These are phyloP conservation scores for Stomatorhinus ivindoensis DNA, from an alignment of 2,113 vertebrate genomes.

Conservation along the genomic window DNA sequence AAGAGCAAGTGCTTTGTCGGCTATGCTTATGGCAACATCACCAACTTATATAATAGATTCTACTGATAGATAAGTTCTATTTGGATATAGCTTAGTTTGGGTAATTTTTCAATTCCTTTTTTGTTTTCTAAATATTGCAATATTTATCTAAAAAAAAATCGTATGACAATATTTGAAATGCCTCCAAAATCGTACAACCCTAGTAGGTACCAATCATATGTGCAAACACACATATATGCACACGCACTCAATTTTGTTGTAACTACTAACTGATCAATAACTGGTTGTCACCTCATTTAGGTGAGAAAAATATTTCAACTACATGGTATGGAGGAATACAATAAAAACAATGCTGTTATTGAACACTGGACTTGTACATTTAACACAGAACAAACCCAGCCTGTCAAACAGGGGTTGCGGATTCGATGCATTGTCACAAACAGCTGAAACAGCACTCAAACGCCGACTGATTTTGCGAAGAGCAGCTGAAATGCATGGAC, in stretches of 20 bases:
- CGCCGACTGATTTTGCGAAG: background rate
- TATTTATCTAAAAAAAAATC: background rate
- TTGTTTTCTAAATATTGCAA: background rate
- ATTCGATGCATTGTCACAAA: background rate
- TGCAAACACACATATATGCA: conserved; percentile 26
- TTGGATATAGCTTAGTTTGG: background rate
- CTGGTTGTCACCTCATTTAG: conserved; percentile 39
- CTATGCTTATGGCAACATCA: background rate
- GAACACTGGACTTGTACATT: background rate
- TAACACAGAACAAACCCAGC: background rate
- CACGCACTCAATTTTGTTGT: conserved; percentile 36
- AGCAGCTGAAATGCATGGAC: conserved; percentile 14
- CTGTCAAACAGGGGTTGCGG: background rate
- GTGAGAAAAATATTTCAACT: conserved; percentile 20
- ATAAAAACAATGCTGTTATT: background rate
- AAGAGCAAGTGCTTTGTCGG: background rate
- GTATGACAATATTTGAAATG: background rate
- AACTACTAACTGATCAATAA: conserved; percentile 49
- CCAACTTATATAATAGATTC: background rate
- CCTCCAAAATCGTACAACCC: background rate
- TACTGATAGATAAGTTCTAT: background rate
- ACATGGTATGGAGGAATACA: background rate
- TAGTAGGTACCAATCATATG: conserved; percentile 51
- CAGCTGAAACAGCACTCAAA: background rate
- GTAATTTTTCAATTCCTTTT: background rate